Evolutionary conservation across 2,888 invertebrate genomes (phyloP), one percentile per base, ranked within the genome.

Genomic region (Lasioglossum villosulum): DNA sequence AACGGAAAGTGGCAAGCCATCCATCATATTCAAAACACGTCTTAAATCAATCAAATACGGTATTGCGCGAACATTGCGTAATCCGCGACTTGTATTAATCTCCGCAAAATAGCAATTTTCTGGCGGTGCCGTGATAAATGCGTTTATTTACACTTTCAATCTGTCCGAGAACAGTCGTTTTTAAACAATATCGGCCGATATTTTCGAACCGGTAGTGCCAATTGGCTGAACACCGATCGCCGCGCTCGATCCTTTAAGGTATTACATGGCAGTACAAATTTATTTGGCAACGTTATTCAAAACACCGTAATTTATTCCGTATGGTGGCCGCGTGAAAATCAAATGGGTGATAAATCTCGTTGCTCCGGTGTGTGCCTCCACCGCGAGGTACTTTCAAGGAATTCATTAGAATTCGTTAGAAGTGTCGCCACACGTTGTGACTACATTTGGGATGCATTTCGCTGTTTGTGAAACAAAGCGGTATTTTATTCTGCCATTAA

Each of bases 321-420:
- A 3, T 12, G 27, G 27, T 72, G 78, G 52, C 59, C 59, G 68
- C 71, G 82, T 71, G 81, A 84, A 84, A 84, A 81, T 81, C 70
- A 39, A 63, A 75, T 74, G 14, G 16, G 66, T 37, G 74, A 77
- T 82, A 84, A 84, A 82, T 84, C 81, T 63, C 45, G 10, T 37
- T 80, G 70, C 23, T 8, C 72, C 70, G 72, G 23, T 52, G 59
- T 39, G 70, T 74, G 39, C 48, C 39, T 30, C 42, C 48, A 45
- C 78, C 48, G 70, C 70, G 59, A 71, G 66, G 12, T 59, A 48
- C 81, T 78, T 52, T 81, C 84, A 42, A 81, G 81, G 84, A 84
- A 84, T 84, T 81, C 84, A 81, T 84, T 84, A 81, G 84, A 84
- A 84, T 84, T 84, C 84, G 78, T 77, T 84, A 78, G 81, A 84